Evolutionary conservation across 2,113 vertebrate species (phyloP).

Genomic region (Ptychochromis oligacanthus): DNA sequence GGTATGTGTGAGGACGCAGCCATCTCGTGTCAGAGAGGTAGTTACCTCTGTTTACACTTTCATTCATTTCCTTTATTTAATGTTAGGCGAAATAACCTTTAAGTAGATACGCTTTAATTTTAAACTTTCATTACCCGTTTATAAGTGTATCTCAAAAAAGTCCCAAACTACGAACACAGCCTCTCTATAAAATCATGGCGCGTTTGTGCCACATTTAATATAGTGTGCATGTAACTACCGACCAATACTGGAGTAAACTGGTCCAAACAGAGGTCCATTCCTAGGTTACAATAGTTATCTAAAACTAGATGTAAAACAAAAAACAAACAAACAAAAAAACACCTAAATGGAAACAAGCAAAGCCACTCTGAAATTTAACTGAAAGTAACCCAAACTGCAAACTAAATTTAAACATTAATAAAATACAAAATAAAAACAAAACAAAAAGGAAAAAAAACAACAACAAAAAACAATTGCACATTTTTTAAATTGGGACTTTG

Average conservation of each 20-base stretch:
- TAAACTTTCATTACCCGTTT: background rate
- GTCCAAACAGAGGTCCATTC: background rate
- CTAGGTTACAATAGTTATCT: background rate
- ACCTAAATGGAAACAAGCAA: background rate
- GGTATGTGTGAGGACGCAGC: constrained; percentile 46
- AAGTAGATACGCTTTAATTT: background rate
- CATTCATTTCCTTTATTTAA: background rate
- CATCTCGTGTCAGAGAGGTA: constrained; percentile 50
- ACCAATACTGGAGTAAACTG: background rate
- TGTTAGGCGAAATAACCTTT: background rate
- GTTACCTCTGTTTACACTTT: background rate
- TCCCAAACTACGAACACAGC: background rate
- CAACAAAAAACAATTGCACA: no score
- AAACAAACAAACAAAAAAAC: background rate
- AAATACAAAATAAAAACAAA: no score
- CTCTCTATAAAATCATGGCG: background rate
- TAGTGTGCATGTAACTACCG: background rate
- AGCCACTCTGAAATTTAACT: background rate
- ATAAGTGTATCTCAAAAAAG: background rate
- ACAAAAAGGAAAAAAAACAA: no score
- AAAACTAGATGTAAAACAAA: background rate
- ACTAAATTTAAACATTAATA: background rate
- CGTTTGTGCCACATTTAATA: background rate
- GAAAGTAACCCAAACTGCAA: background rate
- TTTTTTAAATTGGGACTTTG: no score